phyloP scores from a whole-genome alignment of 2,888 invertebrate genomes.

The Eristalinus aeneus region DNA sequence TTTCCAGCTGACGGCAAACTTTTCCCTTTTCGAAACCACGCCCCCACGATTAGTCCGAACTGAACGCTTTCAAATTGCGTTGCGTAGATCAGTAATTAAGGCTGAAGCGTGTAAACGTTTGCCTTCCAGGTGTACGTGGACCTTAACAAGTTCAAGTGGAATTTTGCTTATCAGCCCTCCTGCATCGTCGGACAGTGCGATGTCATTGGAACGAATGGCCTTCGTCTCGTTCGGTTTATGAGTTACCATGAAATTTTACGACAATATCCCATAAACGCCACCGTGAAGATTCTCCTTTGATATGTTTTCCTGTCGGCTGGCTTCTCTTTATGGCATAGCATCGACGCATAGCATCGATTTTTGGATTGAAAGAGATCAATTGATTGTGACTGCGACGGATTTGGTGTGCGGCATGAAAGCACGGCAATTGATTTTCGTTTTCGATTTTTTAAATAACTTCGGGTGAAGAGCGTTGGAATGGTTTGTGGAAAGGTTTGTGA shows the following conservation, averaged over 20 bases:
- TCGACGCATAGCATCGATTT: conserved; percentile 15
- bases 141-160: conserved; percentile 15
- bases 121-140: neutral
- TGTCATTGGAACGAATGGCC: neutral
- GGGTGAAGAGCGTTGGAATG: neutral
- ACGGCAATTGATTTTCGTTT: conserved; percentile 31
- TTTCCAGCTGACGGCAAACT: conserved; percentile 35
- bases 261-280: conserved; percentile 22
- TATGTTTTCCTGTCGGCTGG: conserved; percentile 36
- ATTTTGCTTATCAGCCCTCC: conserved; percentile 31
- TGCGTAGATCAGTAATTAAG: conserved; percentile 19
- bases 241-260: conserved; percentile 36
- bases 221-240: conserved; percentile 16
- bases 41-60: neutral
- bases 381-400: conserved; percentile 39
- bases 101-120: neutral
- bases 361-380: conserved; percentile 27
- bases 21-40: conserved; percentile 18
- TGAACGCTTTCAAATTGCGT: neutral
- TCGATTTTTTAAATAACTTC: neutral
- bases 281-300: neutral
- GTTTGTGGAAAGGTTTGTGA: neutral
- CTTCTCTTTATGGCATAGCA: conserved; percentile 41
- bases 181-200: neutral
- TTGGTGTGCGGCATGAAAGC: neutral